These are phyloP conservation scores for Protomyctophum bolini DNA, from an alignment of 2,113 vertebrate species.

Conservation along the genomic window DNA sequence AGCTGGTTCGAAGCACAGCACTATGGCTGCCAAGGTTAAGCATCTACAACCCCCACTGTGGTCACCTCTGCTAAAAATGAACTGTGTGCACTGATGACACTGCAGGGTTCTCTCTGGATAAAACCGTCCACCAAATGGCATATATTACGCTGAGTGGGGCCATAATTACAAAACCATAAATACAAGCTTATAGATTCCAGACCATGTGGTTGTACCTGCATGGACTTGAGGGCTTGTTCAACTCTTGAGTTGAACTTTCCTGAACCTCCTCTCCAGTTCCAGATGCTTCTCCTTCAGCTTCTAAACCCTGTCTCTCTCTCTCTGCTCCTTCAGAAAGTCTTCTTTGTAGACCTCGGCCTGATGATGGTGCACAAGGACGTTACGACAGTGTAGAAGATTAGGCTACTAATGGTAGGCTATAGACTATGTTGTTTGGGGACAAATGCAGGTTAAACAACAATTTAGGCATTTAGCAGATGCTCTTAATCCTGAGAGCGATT, in stretches of 20 bases:
- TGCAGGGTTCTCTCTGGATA: too few species aligned
- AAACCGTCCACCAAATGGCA: too few species aligned
- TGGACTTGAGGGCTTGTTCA: constrained; percentile 42
- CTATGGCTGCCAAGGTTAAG: not conserved
- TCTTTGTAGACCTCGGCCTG: constrained; percentile 72
- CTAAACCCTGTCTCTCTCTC: constrained; percentile 67
- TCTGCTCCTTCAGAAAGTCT: constrained; percentile 68
- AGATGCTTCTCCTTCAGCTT: constrained; percentile 55
- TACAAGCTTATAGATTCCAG: too few species aligned
- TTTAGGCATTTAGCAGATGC: too few species aligned
- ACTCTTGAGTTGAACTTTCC: constrained; percentile 59
- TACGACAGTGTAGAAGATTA: not conserved
- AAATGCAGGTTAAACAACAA: too few species aligned
- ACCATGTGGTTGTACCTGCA: constrained; percentile 43
- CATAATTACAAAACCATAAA: not conserved
- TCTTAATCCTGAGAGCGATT: too few species aligned
- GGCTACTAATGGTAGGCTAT: too few species aligned
- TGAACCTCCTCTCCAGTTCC: constrained; percentile 57
- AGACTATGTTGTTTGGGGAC: too few species aligned
- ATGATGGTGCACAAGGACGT: not conserved
- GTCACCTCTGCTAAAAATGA: too few species aligned
- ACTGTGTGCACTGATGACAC: too few species aligned
- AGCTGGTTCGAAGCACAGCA: not conserved
- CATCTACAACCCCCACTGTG: not conserved
- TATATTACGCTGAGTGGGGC: not conserved